Percentiles rank a stretch among this genome's conserved stretches.
Evolutionary conservation across 1,140 invertebrate genomes (phyloP).

Genomic region (Vanessa atalanta): DNA sequence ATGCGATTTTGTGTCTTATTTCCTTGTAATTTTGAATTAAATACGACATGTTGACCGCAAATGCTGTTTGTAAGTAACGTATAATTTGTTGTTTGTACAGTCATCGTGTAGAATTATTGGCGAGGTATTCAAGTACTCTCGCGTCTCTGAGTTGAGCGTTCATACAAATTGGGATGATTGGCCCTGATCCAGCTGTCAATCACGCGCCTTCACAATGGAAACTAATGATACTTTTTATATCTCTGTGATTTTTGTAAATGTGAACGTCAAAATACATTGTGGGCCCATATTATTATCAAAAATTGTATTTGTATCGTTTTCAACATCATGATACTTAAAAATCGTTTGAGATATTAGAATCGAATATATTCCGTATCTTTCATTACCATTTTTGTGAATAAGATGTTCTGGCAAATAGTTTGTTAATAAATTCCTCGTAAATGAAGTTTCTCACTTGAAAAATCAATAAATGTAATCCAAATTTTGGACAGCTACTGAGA

Average conservation of each 20-base stretch:
- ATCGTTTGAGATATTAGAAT: background rate
- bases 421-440: no score
- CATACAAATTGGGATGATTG: slow-evolving; percentile 68
- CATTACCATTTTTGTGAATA: no score
- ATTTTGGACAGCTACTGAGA: background rate
- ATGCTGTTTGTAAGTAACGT: slow-evolving; percentile 24
- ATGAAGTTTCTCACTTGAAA: no score
- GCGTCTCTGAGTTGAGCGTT: slow-evolving; percentile 44
- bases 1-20: slow-evolving; percentile 32
- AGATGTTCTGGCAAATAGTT: no score
- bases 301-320: slow-evolving; percentile 24
- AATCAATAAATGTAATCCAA: no score
- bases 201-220: slow-evolving; percentile 59
- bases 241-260: slow-evolving; percentile 35
- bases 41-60: slow-evolving; percentile 12
- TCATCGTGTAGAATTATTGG: slow-evolving; percentile 54
- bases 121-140: slow-evolving; percentile 50
- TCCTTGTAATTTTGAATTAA: slow-evolving; percentile 13
- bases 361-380: background rate
- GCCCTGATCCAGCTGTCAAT: slow-evolving; percentile 66
- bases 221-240: slow-evolving; percentile 65
- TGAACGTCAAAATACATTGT: slow-evolving; percentile 37
- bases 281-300: slow-evolving; percentile 27
- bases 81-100: slow-evolving; percentile 49
- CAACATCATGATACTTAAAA: slow-evolving; percentile 4